A percentile compares a stretch with the other conserved stretches of the same genome.
These are phyloP conservation scores for Glandiceps talaboti DNA, from an alignment of 53 echinoderm and acorn worm species.

Conservation along the genomic window DNA sequence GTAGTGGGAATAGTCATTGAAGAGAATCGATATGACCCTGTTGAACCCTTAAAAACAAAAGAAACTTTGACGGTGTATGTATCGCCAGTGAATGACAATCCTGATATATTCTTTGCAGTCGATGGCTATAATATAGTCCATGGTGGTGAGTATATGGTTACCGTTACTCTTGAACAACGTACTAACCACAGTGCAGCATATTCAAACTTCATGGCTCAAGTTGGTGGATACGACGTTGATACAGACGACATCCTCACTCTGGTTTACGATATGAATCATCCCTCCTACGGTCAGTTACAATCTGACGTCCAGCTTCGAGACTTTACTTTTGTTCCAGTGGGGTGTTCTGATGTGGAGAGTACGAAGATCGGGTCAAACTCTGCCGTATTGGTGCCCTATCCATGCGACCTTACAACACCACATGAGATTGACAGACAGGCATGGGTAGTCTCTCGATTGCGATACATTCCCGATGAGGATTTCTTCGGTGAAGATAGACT, in stretches of 20 bases:
- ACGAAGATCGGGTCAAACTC: background rate
- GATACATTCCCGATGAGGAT: background rate
- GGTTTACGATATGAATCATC: background rate
- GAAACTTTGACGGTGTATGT: conserved; percentile 8
- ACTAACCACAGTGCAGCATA: conserved; percentile 21
- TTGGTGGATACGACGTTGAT: conserved; percentile 43
- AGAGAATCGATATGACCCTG: background rate
- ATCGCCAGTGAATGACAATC: conserved; percentile 17
- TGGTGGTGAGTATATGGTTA: background rate
- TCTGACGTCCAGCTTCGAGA: background rate
- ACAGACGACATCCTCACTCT: conserved; percentile 10
- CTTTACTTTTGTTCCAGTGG: background rate
- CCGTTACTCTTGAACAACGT: conserved; percentile 7
- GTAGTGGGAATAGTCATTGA: background rate
- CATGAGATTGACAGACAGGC: background rate
- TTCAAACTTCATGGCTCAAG: conserved; percentile 10
- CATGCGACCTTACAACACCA: background rate
- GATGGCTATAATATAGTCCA: conserved; percentile 1
- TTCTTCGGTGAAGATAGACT: background rate
- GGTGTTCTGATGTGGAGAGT: background rate
- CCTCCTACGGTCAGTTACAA: background rate
- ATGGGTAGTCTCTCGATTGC: background rate
- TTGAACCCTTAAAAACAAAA: conserved; percentile 7
- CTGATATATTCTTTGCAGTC: conserved; percentile 13
- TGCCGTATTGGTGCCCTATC: background rate